phyloP scores from a whole-genome alignment of 1,140 invertebrate species.

The Maconellicoccus hirsutus region DNA sequence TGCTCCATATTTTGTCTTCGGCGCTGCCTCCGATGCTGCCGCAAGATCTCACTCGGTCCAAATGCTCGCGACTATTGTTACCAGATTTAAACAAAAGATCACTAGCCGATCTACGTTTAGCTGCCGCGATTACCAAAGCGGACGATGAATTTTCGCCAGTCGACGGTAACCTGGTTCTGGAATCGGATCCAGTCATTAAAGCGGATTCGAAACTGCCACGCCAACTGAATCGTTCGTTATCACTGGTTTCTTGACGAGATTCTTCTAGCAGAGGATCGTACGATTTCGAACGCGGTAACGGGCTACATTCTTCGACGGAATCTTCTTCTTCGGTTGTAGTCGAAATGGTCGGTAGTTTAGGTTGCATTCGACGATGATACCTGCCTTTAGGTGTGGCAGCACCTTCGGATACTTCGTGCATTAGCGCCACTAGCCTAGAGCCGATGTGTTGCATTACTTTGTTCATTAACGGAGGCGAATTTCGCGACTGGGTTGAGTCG shows the following conservation, averaged over 20 bases:
- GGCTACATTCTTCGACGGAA: slow-evolving; percentile 41
- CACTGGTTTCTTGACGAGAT: slow-evolving; percentile 64
- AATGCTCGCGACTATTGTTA: slow-evolving; percentile 52
- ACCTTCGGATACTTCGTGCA: slow-evolving; percentile 80
- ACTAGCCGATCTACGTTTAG: slow-evolving; percentile 63
- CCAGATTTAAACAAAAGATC: slow-evolving; percentile 63
- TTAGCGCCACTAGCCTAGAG: slow-evolving; percentile 71
- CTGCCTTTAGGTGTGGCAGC: slow-evolving; percentile 32
- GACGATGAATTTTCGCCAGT: slow-evolving; percentile 49
- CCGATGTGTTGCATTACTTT: slow-evolving; percentile 89
- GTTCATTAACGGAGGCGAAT: slow-evolving; percentile 72
- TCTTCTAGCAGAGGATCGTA: slow-evolving; percentile 54
- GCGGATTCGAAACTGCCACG: slow-evolving; percentile 80
- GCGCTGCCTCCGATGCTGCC: slow-evolving; percentile 64
- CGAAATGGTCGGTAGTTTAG: slow-evolving; percentile 22
- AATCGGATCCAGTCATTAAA: slow-evolving; percentile 64
- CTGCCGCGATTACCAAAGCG: slow-evolving; percentile 50
- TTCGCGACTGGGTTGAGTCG: slow-evolving; percentile 44
- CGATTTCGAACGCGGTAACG: slow-evolving; percentile 55
- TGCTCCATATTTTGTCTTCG: slow-evolving; percentile 42
- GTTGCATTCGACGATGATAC: slow-evolving; percentile 31
- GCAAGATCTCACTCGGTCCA: slow-evolving; percentile 63
- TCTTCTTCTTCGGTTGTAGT: slow-evolving; percentile 41
- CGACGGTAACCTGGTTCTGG: slow-evolving; percentile 52
- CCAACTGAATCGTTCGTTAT: slow-evolving; percentile 80